phyloP scores from a whole-genome alignment of 1,140 invertebrate genomes.

The Nomia melanderi region DNA sequence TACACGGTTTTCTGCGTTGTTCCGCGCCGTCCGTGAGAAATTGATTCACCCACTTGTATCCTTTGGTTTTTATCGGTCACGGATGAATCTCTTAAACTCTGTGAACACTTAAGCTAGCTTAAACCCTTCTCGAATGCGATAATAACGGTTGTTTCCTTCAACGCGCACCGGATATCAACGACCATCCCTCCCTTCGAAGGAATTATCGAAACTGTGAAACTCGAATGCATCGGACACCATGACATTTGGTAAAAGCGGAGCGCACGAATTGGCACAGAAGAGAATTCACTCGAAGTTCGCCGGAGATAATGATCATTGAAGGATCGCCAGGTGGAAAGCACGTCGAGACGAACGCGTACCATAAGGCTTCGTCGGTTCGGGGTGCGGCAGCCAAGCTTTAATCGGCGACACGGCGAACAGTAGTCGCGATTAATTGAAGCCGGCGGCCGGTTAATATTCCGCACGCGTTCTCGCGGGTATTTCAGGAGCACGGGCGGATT shows the following conservation, averaged over 20 bases:
- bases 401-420: slow-evolving; percentile 19
- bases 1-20: neutral
- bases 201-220: too few relatives aligned
- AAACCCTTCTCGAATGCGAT: too few relatives aligned
- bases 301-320: too few relatives aligned
- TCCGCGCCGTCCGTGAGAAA: neutral
- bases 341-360: neutral
- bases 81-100: neutral
- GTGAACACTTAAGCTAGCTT: too few relatives aligned
- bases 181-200: too few relatives aligned
- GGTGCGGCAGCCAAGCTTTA: neutral
- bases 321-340: too few relatives aligned
- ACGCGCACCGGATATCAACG: too few relatives aligned
- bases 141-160: too few relatives aligned
- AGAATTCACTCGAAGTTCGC: too few relatives aligned
- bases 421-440: slow-evolving; percentile 36
- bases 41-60: neutral
- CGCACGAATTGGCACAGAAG: too few relatives aligned
- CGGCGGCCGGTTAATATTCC: slow-evolving; percentile 19
- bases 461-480: slow-evolving; percentile 36
- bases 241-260: too few relatives aligned
- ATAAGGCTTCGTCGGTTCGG: neutral
- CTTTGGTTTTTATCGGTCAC: neutral
- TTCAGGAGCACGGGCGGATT: slow-evolving; percentile 10
- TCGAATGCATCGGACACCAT: too few relatives aligned